phyloP scores from a whole-genome alignment of 2,888 invertebrate genomes.

The Polydrusus cervinus region DNA sequence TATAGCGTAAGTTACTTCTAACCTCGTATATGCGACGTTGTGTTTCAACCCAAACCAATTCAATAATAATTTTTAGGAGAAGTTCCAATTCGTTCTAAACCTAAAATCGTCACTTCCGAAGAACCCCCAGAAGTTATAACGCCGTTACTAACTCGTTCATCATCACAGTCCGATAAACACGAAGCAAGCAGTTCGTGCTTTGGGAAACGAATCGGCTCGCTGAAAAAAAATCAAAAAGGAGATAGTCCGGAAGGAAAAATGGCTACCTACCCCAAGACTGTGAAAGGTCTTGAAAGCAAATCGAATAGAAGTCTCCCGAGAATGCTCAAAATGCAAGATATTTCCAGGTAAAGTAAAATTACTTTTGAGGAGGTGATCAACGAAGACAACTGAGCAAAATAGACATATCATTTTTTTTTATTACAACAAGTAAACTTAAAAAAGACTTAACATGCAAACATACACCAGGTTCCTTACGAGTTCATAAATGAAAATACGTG shows the following conservation, averaged over 20 bases:
- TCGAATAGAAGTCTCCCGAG: conserved; percentile 68
- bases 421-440: too few species aligned
- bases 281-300: conserved; percentile 62
- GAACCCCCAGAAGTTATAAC: conserved; percentile 35
- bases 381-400: too few species aligned
- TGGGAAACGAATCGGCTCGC: conserved; percentile 68
- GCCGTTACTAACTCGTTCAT: conserved; percentile 58
- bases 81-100: conserved; percentile 66
- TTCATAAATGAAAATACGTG: too few species aligned
- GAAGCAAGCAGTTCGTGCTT: conserved; percentile 67
- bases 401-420: too few species aligned
- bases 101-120: conserved; percentile 55
- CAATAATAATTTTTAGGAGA: conserved; percentile 66
- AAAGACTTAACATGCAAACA: too few species aligned
- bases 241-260: conserved; percentile 58
- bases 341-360: background rate
- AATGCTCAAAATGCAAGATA: conserved; percentile 64
- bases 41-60: too few species aligned
- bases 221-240: conserved; percentile 64
- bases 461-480: too few species aligned
- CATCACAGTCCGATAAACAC: conserved; percentile 60
- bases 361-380: too few species aligned
- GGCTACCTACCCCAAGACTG: conserved; percentile 66
- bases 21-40: too few species aligned
- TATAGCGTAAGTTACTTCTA: too few species aligned